Evolutionary conservation across 2,113 vertebrate species (phyloP).

Genomic region (Petromus typicus): DNA sequence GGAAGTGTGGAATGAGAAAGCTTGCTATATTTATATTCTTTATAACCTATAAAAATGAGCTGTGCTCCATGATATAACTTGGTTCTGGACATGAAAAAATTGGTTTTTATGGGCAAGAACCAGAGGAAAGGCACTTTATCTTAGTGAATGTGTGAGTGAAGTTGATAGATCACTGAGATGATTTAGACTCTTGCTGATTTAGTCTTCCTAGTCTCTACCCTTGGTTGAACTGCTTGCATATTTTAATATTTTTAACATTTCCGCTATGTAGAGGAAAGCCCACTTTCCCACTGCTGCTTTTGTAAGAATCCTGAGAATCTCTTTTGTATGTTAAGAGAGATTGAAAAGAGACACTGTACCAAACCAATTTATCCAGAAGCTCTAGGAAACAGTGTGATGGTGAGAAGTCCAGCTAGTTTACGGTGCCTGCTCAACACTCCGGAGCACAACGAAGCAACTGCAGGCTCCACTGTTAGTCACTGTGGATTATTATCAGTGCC

Average conservation of each 20-base stretch:
- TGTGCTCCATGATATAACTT: neutral
- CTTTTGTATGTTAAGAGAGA: neutral
- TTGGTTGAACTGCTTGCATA: neutral
- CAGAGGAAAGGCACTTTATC: neutral
- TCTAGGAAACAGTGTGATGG: neutral
- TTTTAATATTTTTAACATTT: neutral
- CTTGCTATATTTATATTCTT: neutral
- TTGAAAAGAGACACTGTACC: neutral
- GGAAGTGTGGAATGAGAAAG: neutral
- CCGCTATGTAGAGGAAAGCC: neutral
- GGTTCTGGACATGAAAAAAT: neutral
- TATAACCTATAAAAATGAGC: neutral
- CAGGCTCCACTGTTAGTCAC: neutral
- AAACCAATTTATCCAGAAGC: neutral
- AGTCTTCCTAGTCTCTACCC: neutral
- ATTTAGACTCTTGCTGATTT: neutral
- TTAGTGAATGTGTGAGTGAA: neutral
- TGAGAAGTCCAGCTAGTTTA: neutral
- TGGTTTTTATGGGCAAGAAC: neutral
- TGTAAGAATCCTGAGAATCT: neutral
- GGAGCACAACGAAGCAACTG: neutral
- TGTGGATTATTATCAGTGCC: accelerated
- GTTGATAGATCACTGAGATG: neutral
- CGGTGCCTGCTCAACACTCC: neutral
- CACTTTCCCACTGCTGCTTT: neutral